These are phyloP conservation scores for Podarcis raffonei DNA, from an alignment of 2,113 vertebrate species.

Conservation along the genomic window DNA sequence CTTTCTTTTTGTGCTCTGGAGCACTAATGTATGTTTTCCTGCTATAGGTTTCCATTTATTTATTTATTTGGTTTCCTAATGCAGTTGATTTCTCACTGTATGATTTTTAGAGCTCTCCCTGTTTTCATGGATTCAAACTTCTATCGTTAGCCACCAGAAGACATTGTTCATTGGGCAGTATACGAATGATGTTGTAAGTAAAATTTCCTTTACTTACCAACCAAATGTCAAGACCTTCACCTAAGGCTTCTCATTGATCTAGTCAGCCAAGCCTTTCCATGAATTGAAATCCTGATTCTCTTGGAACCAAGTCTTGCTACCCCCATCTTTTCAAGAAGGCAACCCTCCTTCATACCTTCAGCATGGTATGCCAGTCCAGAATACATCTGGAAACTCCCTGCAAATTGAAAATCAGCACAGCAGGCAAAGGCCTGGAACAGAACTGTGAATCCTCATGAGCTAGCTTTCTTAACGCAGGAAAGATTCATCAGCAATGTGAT, in stretches of 20 bases:
- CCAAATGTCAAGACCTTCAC: neutral
- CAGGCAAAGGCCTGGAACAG: neutral
- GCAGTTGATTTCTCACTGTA: neutral
- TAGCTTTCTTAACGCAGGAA: neutral
- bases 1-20: neutral
- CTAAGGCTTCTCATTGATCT: neutral
- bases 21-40: neutral
- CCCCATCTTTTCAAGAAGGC: neutral
- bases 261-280: neutral
- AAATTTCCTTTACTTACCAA: neutral
- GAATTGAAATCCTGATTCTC: neutral
- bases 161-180: neutral
- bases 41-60: no score
- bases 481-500: neutral
- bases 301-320: neutral
- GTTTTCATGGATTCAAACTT: neutral
- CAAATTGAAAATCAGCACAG: neutral
- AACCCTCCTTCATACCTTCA: neutral
- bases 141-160: neutral
- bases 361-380: neutral
- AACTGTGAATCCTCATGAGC: neutral
- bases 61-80: neutral
- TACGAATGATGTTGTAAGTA: neutral
- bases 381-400: neutral
- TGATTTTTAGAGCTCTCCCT: neutral